Evolutionary conservation across 2,888 invertebrate genomes (phyloP).

Genomic region (Molanna angustata): DNA sequence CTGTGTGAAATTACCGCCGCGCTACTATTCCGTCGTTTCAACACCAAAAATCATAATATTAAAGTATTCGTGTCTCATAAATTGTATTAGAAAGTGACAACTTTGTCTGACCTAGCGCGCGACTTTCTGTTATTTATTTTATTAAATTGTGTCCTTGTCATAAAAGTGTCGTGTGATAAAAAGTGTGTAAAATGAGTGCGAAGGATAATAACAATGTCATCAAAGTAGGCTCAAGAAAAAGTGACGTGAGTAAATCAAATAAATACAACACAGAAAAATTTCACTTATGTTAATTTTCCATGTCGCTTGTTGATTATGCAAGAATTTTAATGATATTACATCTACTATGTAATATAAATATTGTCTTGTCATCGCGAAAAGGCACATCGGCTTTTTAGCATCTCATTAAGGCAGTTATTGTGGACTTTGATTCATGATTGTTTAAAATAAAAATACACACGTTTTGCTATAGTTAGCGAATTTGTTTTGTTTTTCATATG

Average conservation of each 20-base stretch:
- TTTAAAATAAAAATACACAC: too few species aligned
- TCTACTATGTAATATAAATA: too few species aligned
- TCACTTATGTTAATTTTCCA: slow-evolving; percentile 10
- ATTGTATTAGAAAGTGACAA: neutral
- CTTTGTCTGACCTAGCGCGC: neutral
- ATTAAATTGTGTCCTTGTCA: neutral
- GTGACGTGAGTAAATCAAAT: slow-evolving; percentile 58
- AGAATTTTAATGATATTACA: too few species aligned
- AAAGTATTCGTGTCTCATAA: too few species aligned
- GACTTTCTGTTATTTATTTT: neutral
- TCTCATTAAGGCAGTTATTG: too few species aligned
- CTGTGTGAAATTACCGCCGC: slow-evolving; percentile 23
- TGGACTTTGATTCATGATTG: too few species aligned
- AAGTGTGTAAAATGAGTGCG: slow-evolving; percentile 17
- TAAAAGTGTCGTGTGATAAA: neutral
- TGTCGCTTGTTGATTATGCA: slow-evolving; percentile 8
- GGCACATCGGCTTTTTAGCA: too few species aligned
- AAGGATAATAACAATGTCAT: slow-evolving; percentile 52
- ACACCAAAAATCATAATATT: neutral
- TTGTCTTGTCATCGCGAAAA: too few species aligned
- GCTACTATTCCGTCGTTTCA: neutral
- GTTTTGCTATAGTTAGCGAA: too few species aligned
- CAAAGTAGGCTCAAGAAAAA: slow-evolving; percentile 79
- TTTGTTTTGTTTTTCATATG: too few species aligned
- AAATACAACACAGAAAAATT: too few species aligned